Conservation (phyloP, 2,113 vertebrate species). For the Lutjanus erythropterus region DNA sequence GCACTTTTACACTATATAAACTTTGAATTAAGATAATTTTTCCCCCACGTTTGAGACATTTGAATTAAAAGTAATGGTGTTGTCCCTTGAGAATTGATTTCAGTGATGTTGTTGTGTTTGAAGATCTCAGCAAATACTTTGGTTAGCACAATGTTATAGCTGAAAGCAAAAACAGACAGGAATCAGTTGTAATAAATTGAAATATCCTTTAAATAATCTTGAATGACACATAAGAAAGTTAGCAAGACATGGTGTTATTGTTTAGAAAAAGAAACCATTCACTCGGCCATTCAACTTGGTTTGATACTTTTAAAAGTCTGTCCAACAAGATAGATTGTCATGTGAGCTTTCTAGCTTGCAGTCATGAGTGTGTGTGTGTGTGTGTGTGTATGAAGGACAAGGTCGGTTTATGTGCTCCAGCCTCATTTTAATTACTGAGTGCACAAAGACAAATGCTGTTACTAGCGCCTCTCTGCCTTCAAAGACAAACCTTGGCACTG, state of each 20-base stretch:
- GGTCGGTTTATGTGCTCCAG: conserved; percentile 11
- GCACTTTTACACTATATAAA: too few relatives aligned
- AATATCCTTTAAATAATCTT: not conserved
- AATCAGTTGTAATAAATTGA: not conserved
- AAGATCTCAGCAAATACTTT: not conserved
- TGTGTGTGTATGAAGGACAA: not conserved
- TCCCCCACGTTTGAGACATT: too few relatives aligned
- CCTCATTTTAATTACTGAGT: conserved; percentile 43
- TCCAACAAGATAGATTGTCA: not conserved
- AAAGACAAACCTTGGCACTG: conserved; percentile 37
- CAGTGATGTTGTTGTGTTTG: not conserved
- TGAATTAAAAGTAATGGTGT: too few relatives aligned
- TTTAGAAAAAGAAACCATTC: not conserved
- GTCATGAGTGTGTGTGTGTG: not conserved
- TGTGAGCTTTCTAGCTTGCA: not conserved
- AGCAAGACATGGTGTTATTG: not conserved
- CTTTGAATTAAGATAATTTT: too few relatives aligned
- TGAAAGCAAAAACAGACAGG: not conserved
- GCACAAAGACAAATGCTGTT: conserved; percentile 36
- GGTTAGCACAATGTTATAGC: not conserved
- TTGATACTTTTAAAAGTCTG: not conserved
- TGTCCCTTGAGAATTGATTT: not conserved
- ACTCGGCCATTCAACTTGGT: conserved; percentile 38
- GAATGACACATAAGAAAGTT: not conserved
- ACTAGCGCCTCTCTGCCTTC: conserved; percentile 16